Evolutionary conservation across 2,113 vertebrate genomes (phyloP), one percentile per base, ranked within the genome.

Genomic region (Eretmochelys imbricata): DNA sequence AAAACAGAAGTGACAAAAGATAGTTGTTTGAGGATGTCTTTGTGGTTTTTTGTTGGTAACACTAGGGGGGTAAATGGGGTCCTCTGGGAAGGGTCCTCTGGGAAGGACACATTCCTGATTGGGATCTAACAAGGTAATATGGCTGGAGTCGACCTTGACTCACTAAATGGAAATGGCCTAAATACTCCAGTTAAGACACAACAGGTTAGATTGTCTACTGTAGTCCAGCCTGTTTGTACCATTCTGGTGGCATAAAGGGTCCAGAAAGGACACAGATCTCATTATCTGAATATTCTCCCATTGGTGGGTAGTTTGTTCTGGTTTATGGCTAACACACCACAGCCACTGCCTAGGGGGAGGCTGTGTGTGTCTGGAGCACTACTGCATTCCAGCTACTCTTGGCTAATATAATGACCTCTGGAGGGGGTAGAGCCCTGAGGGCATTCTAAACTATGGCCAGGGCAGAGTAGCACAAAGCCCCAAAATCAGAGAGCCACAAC

Each of bases 1-100:
- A 96, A 96, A 96, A 79, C 27, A 88, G 91, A 42, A 6, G 48
- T 6, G 17, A 82, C 93, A 82, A 89, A 91, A 97, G 84, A 55
- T 50, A 87, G 54, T 59, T 87, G n/a, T 80, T 72, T 85, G 62
- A 89, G 38, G 62, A 82, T 87, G 59, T 88, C 90, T 85, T 89
- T 59, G 82, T 94, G 62, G n/a, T 85, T 92, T 89, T 89, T 88
- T 93, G 80, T 29, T 38, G 82, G 85, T 84, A 96, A 80, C n/a
- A 38, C 76, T 65, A 53, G 59, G 54, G 84, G n/a, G 59, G 59
- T 50, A 82, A 93, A 85, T 91, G n/a, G 4, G 5, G 35, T 24
- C 59, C 49, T 84, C 22, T 72, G 49, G 6, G 50, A 91, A 17
- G n/a, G 65, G 62, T 94, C 84, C 54, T 87, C 82, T 57, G 78